Conservation (phyloP, 2,888 invertebrate species). For the Hermaeophaga mercurialis region DNA sequence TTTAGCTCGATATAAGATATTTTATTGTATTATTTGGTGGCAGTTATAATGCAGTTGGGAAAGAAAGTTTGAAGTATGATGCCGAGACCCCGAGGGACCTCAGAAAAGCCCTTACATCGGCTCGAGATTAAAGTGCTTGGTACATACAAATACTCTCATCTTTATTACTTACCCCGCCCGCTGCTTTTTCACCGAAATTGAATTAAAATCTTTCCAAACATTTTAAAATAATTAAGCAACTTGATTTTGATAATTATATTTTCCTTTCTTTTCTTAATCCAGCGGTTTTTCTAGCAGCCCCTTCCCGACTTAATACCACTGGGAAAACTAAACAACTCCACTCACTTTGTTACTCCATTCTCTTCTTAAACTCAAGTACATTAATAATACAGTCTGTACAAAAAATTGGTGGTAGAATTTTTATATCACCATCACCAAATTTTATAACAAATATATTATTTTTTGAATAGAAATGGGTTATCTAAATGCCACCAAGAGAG, state of each 20-base stretch:
- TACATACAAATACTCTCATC: conserved; percentile 39
- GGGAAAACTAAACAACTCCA: too few species aligned
- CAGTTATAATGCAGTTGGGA: conserved; percentile 33
- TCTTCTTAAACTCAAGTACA: too few species aligned
- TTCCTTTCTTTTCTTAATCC: conserved; percentile 31
- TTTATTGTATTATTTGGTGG: conserved; percentile 31
- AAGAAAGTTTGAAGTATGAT: conserved; percentile 39
- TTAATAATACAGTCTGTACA: too few species aligned
- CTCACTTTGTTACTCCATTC: too few species aligned
- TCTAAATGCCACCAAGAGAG: too few species aligned
- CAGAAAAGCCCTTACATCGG: conserved; percentile 32
- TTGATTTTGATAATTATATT: conserved; percentile 35
- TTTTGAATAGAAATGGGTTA: too few species aligned
- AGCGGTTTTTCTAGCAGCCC: too few species aligned
- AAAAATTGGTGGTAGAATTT: too few species aligned
- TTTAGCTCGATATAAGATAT: conserved; percentile 26
- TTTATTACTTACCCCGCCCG: conserved; percentile 26
- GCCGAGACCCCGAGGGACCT: conserved; percentile 26
- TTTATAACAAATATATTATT: too few species aligned
- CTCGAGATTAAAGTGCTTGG: conserved; percentile 37
- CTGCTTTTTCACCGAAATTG: conserved; percentile 14
- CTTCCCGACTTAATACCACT: too few species aligned
- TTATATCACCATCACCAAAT: too few species aligned
- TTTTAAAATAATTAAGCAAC: conserved; percentile 36
- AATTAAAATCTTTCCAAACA: conserved; percentile 23